A percentile compares a stretch with the other conserved stretches of the same genome.
phyloP scores from a whole-genome alignment of 2,113 vertebrate genomes.

The Anoura caudifer region DNA sequence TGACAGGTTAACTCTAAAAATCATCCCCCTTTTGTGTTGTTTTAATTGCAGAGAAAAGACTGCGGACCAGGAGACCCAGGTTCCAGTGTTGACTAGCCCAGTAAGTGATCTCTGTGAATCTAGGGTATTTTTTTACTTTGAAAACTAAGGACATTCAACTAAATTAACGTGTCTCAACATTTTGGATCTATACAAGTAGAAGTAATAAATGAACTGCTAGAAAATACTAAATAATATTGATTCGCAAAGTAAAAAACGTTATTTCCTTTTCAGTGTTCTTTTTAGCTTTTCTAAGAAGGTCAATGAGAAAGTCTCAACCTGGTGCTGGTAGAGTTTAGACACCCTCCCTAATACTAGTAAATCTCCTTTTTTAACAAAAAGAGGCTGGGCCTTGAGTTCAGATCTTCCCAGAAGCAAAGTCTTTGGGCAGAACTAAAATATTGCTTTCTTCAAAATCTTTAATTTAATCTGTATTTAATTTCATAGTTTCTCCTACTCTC shows the following conservation, averaged over 20 bases:
- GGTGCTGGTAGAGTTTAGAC: neutral
- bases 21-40: neutral
- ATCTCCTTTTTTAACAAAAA: neutral
- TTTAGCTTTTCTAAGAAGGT: conserved; percentile 4
- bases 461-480: neutral
- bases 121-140: neutral
- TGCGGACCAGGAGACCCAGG: neutral
- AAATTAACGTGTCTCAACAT: neutral
- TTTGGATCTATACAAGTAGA: neutral
- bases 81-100: neutral
- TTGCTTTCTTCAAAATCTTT: neutral
- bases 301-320: neutral
- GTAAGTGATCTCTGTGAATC: neutral
- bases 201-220: neutral
- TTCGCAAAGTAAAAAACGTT: neutral
- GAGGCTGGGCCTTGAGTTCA: neutral
- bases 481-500: neutral
- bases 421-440: neutral
- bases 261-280: neutral
- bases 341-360: neutral
- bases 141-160: neutral
- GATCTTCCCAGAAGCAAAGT: neutral
- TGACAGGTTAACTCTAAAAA: neutral
- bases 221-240: neutral
- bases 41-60: neutral